Evolutionary conservation across 2,888 invertebrate genomes (phyloP).

Genomic region (Alloplasta piceator): DNA sequence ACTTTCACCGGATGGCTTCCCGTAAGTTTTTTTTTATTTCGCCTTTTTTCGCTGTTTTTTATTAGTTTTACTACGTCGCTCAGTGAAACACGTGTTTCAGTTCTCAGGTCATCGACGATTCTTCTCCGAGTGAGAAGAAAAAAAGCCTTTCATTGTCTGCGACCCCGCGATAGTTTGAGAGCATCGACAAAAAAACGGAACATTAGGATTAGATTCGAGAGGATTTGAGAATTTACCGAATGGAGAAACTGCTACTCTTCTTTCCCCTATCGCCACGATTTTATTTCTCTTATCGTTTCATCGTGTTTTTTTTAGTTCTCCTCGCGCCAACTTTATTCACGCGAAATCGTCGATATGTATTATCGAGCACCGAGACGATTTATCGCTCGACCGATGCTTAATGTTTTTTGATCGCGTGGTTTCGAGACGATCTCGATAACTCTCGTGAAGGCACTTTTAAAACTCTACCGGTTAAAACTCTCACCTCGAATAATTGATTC

Average conservation of each 20-base stretch:
- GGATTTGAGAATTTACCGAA: conserved; percentile 29
- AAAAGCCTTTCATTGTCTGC: conserved; percentile 32
- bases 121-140: conserved; percentile 30
- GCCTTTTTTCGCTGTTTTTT: conserved; percentile 7
- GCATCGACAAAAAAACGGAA: conserved; percentile 7
- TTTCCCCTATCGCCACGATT: conserved; percentile 22
- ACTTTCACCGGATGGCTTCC: conserved; percentile 20
- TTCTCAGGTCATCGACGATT: conserved; percentile 65
- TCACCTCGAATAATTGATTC: too few relatives aligned
- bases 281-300: conserved; percentile 28
- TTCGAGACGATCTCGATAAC: conserved; percentile 25
- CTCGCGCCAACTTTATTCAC: conserved; percentile 10
- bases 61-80: background rate
- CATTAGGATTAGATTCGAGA: conserved; percentile 55
- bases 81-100: conserved; percentile 56
- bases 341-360: conserved; percentile 1
- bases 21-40: conserved; percentile 11
- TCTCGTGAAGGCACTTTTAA: conserved; percentile 9
- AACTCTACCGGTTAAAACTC: too few relatives aligned
- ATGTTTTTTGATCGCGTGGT: conserved; percentile 16
- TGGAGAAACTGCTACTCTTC: conserved; percentile 5
- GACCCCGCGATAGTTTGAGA: conserved; percentile 24
- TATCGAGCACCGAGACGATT: conserved; percentile 25
- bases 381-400: conserved; percentile 45
- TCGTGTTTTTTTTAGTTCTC: conserved; percentile 1